Evolutionary conservation across 2,113 vertebrate genomes (phyloP), one percentile per base, ranked within the genome.

Genomic region (Copsychus sechellarum): DNA sequence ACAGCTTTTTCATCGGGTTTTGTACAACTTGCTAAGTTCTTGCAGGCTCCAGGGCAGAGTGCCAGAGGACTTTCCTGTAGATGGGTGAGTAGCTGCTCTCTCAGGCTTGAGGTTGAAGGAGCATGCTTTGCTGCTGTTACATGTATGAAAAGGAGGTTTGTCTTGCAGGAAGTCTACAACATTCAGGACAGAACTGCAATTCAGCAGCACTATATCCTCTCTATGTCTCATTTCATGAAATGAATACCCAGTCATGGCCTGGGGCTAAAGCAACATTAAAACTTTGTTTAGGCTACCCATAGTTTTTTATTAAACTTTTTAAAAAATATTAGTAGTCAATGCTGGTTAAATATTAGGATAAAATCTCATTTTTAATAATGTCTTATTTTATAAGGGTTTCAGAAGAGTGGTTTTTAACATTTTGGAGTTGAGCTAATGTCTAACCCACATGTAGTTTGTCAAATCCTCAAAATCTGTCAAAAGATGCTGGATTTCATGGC

Each of bases 101-200:
- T 85, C 25, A n/a, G 45, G 43, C 69, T 47, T 26, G 38, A 77
- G 76, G 62, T 2, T 83, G 81, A 70, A 94, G 88, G 77, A 87
- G 62, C 16, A 43, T 19, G 12, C 25, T 88, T 84, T 77, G 58
- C 92, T 90, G 78, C 93, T 89, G 36, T 40, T 48, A 23, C 6
- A 2, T 4, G 20, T 86, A 29, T 97, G 89, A 97, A 97, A 97
- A 91, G 73, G 77, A 90, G 66, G 60, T 48, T 87, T 95, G 95
- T 97, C 73, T 96, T 69, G 60, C 71, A 43, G 47, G 65, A 80
- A 8, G 10, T 29, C 71, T 56, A 7, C 80, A n/a, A 11, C 19
- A 7, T 92, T 78, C 36, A 14, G 72, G 86, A 97, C 96, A 96
- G 94, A 97, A 64, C 47, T 33, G 66, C 62, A n/a, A 81, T 97